Percentiles rank a stretch among this genome's conserved stretches.
Evolutionary conservation across 2,797 vertebrate genomes (phyloP).

Genomic region (Dryobates pubescens): DNA sequence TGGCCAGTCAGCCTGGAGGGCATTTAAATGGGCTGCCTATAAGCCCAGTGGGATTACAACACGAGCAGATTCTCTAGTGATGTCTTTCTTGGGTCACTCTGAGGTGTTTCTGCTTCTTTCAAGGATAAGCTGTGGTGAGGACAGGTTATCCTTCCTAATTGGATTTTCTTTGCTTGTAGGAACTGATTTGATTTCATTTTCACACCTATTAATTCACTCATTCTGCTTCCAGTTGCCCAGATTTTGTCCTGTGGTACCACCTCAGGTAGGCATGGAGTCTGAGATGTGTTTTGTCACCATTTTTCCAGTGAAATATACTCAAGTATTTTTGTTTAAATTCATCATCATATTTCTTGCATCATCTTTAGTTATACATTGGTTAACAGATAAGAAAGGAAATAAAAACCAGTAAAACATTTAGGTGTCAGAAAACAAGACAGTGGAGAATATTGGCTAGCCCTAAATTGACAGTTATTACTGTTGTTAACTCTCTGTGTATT

Average conservation of each 20-base stretch:
- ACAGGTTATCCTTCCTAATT: not conserved
- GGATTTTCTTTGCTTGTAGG: not conserved
- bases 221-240: not conserved
- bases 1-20: not conserved
- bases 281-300: not conserved
- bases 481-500: not conserved
- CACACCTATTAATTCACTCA: not conserved
- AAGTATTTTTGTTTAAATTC: not conserved
- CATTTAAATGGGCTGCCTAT: not conserved
- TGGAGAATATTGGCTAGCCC: not conserved
- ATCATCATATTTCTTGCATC: not conserved
- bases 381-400: not conserved
- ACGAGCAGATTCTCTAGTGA: not conserved
- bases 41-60: not conserved
- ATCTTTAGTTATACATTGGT: not conserved
- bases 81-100: not conserved
- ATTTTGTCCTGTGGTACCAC: not conserved
- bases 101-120: not conserved
- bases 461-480: not conserved
- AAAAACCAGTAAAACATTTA: not conserved
- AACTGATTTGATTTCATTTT: not conserved
- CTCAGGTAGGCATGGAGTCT: not conserved
- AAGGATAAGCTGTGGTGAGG: not conserved
- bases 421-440: not conserved
- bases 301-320: not conserved